Evolutionary conservation across 2,113 vertebrate genomes (phyloP).

Genomic region (Chunga burmeisteri): DNA sequence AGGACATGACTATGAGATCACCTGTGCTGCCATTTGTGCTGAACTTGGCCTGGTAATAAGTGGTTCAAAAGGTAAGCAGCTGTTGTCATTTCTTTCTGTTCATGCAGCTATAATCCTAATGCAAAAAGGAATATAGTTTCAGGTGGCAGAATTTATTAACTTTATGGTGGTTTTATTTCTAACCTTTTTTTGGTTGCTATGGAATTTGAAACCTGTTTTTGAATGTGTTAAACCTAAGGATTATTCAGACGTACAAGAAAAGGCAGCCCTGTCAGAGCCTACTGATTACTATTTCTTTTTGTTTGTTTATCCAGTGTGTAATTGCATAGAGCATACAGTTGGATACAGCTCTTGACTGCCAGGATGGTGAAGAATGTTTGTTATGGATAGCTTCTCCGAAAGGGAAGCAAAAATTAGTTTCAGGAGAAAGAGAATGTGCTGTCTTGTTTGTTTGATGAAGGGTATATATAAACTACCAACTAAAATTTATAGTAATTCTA

Average conservation of each 20-base stretch:
- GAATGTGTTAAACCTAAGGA: neutral
- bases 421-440: neutral
- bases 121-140: neutral
- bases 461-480: neutral
- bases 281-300: neutral
- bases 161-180: neutral
- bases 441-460: neutral
- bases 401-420: neutral
- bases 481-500: neutral
- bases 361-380: neutral
- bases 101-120: neutral
- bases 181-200: neutral
- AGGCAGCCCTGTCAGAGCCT: neutral
- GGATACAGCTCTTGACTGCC: neutral
- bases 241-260: neutral
- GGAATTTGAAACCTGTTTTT: neutral
- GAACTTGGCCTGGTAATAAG: slow-evolving; percentile 96
- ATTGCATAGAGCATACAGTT: neutral
- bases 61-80: slow-evolving; percentile 88
- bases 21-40: slow-evolving; percentile 90
- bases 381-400: neutral
- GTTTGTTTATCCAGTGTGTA: neutral
- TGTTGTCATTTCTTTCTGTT: neutral
- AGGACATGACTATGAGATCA: slow-evolving; percentile 94
- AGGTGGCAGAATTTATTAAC: neutral